Percentiles rank a stretch among this genome's conserved stretches.
These are phyloP conservation scores for Bolinopsis microptera DNA, from an alignment of 37 sponge, comb jelly and placozoan genomes.

Conservation along the genomic window DNA sequence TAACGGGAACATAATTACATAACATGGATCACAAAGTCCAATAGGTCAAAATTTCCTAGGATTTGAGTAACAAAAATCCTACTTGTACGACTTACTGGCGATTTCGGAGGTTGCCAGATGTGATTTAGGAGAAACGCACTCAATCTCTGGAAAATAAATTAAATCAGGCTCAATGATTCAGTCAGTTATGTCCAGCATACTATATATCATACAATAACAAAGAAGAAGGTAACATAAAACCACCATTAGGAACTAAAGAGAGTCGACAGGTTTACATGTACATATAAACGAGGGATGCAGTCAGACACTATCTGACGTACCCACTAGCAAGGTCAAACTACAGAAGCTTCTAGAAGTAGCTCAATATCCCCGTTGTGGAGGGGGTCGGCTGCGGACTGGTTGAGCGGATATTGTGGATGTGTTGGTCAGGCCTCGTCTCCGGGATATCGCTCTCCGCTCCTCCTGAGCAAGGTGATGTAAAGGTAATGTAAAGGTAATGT, in stretches of 20 bases:
- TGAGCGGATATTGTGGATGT: slow-evolving; percentile 35
- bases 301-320: background rate
- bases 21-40: too few species aligned
- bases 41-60: too few species aligned
- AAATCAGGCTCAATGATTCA: background rate
- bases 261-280: background rate
- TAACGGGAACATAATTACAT: too few species aligned
- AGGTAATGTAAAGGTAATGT: background rate
- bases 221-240: background rate
- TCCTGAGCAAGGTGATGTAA: slow-evolving; percentile 15
- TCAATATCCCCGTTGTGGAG: background rate
- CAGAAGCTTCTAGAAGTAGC: background rate
- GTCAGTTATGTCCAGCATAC: background rate
- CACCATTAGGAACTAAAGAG: background rate
- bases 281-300: too few species aligned
- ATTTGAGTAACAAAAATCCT: too few species aligned
- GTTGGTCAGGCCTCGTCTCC: background rate
- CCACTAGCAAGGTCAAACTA: background rate
- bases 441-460: slow-evolving; percentile 32
- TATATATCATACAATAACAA: background rate
- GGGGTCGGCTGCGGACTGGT: slow-evolving; percentile 5
- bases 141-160: background rate
- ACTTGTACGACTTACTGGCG: slow-evolving; percentile 46
- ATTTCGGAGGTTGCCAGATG: background rate
- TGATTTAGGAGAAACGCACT: background rate